Evolutionary conservation across 2,113 vertebrate genomes (phyloP).

Genomic region (Montifringilla adamsi): DNA sequence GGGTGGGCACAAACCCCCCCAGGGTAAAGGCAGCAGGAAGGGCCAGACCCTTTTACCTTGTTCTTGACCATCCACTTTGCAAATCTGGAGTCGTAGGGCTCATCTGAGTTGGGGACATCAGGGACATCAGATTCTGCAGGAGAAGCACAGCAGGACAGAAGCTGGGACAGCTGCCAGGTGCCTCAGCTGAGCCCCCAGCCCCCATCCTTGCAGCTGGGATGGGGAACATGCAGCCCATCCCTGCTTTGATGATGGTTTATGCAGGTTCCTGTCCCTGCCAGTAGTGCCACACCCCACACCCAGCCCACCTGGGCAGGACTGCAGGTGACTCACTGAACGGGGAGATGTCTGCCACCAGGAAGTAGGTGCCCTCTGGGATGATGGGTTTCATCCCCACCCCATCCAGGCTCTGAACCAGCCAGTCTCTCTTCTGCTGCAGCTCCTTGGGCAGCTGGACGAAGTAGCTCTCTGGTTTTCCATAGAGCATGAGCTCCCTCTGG

Average conservation of each 20-base stretch:
- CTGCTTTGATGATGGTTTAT: neutral
- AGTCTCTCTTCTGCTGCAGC: constrained; percentile 78
- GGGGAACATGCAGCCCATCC: neutral
- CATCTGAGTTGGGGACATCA: constrained; percentile 17
- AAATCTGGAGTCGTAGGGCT: constrained; percentile 82
- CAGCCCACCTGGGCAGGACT: neutral
- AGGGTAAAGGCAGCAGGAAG: fast-evolving
- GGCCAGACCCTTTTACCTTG: constrained; percentile 72
- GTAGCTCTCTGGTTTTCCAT: constrained; percentile 86
- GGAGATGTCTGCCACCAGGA: constrained; percentile 87
- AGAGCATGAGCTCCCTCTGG: constrained; percentile 76
- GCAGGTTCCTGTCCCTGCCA: neutral
- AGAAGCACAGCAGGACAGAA: neutral
- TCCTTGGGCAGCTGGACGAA: constrained; percentile 78
- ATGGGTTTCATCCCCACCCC: constrained; percentile 83
- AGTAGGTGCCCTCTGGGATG: constrained; percentile 88
- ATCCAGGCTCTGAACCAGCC: constrained; percentile 77
- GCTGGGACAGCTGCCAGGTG: neutral
- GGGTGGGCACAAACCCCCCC: neutral
- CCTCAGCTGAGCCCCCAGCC: neutral
- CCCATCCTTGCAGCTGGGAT: neutral
- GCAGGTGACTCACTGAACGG: constrained; percentile 80
- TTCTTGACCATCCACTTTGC: constrained; percentile 90
- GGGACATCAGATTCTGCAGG: constrained; percentile 79
- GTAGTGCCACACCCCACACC: neutral